Base-by-base conservation (phyloP, 2,113 vertebrate species). In the Apteryx mantelli region DNA sequence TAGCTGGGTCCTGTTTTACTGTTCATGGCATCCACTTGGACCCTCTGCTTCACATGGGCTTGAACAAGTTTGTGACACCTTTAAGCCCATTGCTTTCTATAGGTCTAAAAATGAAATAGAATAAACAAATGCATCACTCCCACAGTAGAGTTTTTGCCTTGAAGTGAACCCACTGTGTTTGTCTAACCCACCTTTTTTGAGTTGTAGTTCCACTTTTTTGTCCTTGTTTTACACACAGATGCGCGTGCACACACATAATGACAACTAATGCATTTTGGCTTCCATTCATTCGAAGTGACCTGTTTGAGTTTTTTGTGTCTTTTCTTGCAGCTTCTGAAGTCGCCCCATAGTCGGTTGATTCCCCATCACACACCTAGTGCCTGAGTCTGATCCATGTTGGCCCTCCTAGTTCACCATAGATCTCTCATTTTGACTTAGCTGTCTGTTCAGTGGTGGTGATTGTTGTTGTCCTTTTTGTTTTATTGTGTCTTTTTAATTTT, bases 281-380 rank as follows among this genome's bases (percentile, higher is more conserved):
- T 89, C 91, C 82, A 13, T 96, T 95, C 82, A 3, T 97, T 88
- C 56, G 11, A 65, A 96, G 77, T 93, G 90, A 93, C 64, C 82
- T 85, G 95, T 80, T 93, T 83, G 58, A 96, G 71, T 79, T 20
- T 66, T 61, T 84, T 93, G 40, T 96, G 96, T 97, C 89, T 95
- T 94, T 97, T 58, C 97, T 97, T 89, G 89, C 94, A 98, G 95
- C 95, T 96, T 96, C 95, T 95, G 96, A 98, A 96, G 94, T 75
- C 75, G 24, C 88, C 88, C 90, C 71, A 58, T 96, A 86, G 71
- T 86, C 40, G 93, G 94, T 82, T 94, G 94, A 50, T 56, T 48
- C 82, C 75, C 94, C 96, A 55, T 95, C 91, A 55, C 86, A 94
- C 95, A 83, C 73, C 52, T 92, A 96, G 48, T 97, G 98, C 98